Base-by-base conservation (phyloP, 2,888 invertebrate genomes). In the Steromphala cineraria region DNA sequence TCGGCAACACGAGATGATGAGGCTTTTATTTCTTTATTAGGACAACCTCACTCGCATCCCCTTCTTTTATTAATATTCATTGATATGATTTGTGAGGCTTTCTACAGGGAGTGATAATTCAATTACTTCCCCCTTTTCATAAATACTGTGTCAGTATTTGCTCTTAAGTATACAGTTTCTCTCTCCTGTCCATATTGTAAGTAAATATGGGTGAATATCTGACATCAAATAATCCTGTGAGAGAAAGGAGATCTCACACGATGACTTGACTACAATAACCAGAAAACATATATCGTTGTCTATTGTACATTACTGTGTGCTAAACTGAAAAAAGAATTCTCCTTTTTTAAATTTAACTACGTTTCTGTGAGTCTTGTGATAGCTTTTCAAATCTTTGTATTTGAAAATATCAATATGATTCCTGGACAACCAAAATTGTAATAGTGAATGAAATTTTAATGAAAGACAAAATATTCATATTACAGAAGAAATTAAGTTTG, bases 91-190 rank as follows among this genome's bases (percentile, higher is more conserved):
- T 31, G 36, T 71, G 71, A 36, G 36, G 36, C 17, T 19, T 19
- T 36, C 36, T 28, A 71, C 36, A 71, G 36, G 71, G 40, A 71
- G 71, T 31, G 71, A 36, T 56, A 71, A 71, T 71, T 71, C 71
- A 31, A 71, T 71, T 71, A 71, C 62, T 36, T 71, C 19, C n/a
- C 40, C 19, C 40, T 36, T n/a, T 31, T 31, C 40, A 71, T 56
- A n/a, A 56, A n/a, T 56, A 56, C 56, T 56, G 13, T 21, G 24
- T 56, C 19, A 21, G 21, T 56, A 56, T 56, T 46, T 46, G 46
- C 46, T 46, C 46, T 46, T 10, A 8, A 46, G 46, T 46, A 46
- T 46, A 46, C 46, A 46, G 46, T 46, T 46, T 46, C 46, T 13
- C 46, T 46, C 13, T 13, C 7, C 46, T 46, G 46, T 10, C 46